These are phyloP conservation scores for Helostoma temminkii DNA, from an alignment of 2,797 vertebrate species.

Conservation along the genomic window DNA sequence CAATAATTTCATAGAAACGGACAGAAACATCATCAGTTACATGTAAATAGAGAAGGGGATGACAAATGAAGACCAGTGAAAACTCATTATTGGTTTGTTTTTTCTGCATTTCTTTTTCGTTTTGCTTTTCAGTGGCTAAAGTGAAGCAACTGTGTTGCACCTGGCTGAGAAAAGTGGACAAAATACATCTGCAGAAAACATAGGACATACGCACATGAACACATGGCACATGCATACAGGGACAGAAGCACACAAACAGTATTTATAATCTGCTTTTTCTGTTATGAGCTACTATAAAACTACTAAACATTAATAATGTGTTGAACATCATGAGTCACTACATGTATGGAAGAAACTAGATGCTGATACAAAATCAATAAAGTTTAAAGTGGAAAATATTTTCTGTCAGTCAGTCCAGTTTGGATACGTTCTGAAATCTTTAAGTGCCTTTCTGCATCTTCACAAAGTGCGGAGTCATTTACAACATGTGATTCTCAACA, in stretches of 20 bases:
- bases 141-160: not conserved
- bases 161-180: not conserved
- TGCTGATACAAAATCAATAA: conserved; percentile 34
- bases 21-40: not conserved
- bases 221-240: not conserved
- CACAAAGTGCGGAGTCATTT: too few relatives aligned
- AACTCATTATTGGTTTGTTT: not conserved
- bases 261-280: conserved; percentile 12
- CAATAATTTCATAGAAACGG: not conserved
- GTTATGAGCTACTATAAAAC: not conserved
- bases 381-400: conserved; percentile 22
- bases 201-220: not conserved
- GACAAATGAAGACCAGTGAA: not conserved
- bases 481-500: too few relatives aligned
- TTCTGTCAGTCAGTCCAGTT: not conserved
- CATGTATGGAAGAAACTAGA: conserved; percentile 10
- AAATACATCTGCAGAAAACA: not conserved
- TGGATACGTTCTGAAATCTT: too few relatives aligned
- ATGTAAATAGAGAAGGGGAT: conserved; percentile 15
- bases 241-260: conserved; percentile 6
- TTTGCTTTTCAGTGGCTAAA: conserved; percentile 1
- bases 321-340: not conserved
- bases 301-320: conserved; percentile 8
- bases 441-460: too few relatives aligned
- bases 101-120: not conserved